Base-by-base conservation (phyloP, 2,888 invertebrate species). In the Coremacera marginata region DNA sequence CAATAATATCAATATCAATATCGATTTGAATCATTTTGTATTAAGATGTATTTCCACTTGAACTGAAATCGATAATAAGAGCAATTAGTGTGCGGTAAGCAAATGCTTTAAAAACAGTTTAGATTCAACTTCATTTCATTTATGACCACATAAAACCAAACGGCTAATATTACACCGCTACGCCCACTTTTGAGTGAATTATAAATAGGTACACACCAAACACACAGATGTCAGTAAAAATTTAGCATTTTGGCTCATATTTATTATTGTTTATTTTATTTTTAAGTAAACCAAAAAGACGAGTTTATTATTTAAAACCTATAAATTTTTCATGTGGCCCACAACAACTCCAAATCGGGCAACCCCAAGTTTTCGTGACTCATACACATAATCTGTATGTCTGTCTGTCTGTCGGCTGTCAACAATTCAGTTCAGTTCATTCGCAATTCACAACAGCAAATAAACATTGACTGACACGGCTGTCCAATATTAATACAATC, bases 281-380 rank as follows among this genome's bases (percentile, higher is more conserved):
- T 14, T 31, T 25, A 31, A 34, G 7, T 3, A 16, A 16, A 2
- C 31, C 2, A 63, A 63, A 63, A 63, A 16, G 31, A n/a, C 11
- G 31, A 63, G 11, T 63, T 31, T 63, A 16, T 63, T 31, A 44
- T 44, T 55, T 7, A 68, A 68, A 51, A 22, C 8, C n/a, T 22
- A 68, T 68, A 52, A 68, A 68, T 68, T 27, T 68, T 51, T 49
- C 68, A 65, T 31, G 51, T 49, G 25, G 68, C 68, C 68, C 68
- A 68, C 68, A 68, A 51, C 68, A 72, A 60, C 11, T 14, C 70
- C 74, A 74, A 65, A 65, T 74, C 65, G 65, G 51, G 63, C 65
- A 74, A 55, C 74, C 65, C 67, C 73, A 27, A 55, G 34, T 22
- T 55, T 16, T 73, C 34, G 31, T 67, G 74, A 65, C 67, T 74